Base-by-base conservation (phyloP, 2,888 invertebrate genomes). In the Endotricha flammealis region DNA sequence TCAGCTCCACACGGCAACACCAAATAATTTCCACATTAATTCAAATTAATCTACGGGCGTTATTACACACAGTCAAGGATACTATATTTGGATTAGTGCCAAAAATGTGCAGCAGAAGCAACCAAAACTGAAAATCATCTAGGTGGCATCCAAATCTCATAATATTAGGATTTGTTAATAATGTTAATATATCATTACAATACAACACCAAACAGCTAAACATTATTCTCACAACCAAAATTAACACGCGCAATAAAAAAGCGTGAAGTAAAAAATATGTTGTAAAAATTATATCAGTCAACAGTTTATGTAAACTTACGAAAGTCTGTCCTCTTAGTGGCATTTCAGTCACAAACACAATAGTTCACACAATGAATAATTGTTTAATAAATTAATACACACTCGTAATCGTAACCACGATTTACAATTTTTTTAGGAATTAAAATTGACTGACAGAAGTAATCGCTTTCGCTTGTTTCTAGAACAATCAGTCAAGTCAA, bases 241-340 rank as follows among this genome's bases (percentile, higher is more conserved):
- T 25, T 22, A 12, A 2, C 25, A 27, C 1, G 16, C 25, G 17
- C n/a, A 11, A 25, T 25, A 33, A 3, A 7, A 1, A 37, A 28
- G 45, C 42, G 44, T 43, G 40, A 41, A 31, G 45, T 41, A 40
- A 23, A 23, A 38, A 24, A n/a, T 32, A 14, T 32, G 27, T n/a
- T 4, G 6, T 16, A 53, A 52, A 49, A 53, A 51, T 51, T 44
- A 57, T 54, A 58, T 52, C 50, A 49, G 47, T 45, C 44, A 61
- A 55, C 48, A 59, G 39, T 42, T 42, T 42, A 47, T 41, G 35
- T 43, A 65, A 55, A 73, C 85, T 85, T 70, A 86, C 85, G 57
- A 85, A 83, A 71, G 61, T 74, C 56, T 61, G 69, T 64, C 81
- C 75, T 62, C 77, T 70, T 46, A 85, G 62, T 66, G 85, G 82